phyloP scores from a whole-genome alignment of 2,888 invertebrate species.

The Bugulina stolonifera region DNA sequence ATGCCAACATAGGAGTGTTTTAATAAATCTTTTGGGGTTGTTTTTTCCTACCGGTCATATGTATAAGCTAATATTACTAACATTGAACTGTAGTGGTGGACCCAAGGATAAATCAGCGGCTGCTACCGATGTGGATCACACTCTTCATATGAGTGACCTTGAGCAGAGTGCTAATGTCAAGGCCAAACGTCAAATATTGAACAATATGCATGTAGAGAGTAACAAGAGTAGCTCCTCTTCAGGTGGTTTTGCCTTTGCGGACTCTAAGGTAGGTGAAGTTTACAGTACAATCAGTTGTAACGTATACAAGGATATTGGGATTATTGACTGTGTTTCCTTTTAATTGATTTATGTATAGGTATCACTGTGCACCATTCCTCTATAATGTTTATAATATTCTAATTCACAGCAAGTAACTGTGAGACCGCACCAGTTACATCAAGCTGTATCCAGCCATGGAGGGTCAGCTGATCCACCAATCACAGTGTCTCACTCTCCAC shows the following conservation, averaged over 20 bases:
- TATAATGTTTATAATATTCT: no score
- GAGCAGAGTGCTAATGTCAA: not conserved
- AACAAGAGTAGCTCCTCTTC: conserved; percentile 23
- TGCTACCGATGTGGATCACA: not conserved
- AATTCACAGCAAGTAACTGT: conserved; percentile 23
- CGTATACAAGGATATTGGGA: no score
- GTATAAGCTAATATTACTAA: no score
- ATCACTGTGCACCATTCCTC: no score
- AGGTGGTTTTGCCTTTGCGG: conserved; percentile 10
- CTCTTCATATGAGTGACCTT: conserved; percentile 18
- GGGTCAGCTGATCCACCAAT: no score
- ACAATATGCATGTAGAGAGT: not conserved
- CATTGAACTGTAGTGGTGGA: not conserved
- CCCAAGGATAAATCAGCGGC: not conserved
- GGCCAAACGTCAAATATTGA: not conserved
- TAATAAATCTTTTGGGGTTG: no score
- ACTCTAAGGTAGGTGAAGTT: conserved; percentile 19
- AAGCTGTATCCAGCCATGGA: not conserved
- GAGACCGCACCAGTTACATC: not conserved
- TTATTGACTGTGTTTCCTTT: not conserved
- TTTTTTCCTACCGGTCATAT: no score
- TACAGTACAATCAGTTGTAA: no score
- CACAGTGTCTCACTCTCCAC: not conserved
- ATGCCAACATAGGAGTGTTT: no score
- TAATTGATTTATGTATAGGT: no score